Conservation (phyloP, 2,797 vertebrate species). For the Xiphophorus birchmanni region DNA sequence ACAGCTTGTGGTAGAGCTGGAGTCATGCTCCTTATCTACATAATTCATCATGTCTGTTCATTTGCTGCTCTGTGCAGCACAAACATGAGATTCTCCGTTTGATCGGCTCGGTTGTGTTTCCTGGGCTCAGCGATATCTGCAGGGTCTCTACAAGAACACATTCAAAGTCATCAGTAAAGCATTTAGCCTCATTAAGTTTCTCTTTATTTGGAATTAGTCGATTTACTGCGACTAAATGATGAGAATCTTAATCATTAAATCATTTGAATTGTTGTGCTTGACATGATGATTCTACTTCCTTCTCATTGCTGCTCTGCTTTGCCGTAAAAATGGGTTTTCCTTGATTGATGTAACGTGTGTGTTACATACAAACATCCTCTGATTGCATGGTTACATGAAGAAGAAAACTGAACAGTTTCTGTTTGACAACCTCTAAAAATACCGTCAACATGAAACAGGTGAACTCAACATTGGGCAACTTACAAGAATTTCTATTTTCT, state of each 20-base stretch:
- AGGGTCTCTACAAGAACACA: neutral
- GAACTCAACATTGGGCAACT: neutral
- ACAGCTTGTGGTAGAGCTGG: neutral
- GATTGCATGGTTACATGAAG: neutral
- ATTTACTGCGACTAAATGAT: neutral
- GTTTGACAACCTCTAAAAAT: neutral
- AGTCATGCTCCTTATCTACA: neutral
- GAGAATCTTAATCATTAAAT: neutral
- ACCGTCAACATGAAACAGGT: neutral
- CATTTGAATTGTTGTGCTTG: no score
- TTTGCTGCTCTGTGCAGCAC: neutral
- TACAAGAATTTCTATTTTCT: neutral
- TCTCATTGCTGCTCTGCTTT: neutral
- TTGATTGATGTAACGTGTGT: neutral
- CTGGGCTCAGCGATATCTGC: neutral
- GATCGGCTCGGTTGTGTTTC: neutral
- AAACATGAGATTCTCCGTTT: neutral
- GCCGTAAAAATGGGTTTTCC: neutral
- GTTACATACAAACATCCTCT: neutral
- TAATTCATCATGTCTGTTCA: slow-evolving; percentile 8
- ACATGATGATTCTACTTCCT: neutral
- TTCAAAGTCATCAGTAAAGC: neutral
- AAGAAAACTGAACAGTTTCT: neutral
- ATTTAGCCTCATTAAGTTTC: neutral
- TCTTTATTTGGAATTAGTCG: neutral